Evolutionary conservation across 2,888 invertebrate genomes (phyloP), one percentile per base, ranked within the genome.

Genomic region (Rhorus exstirpatorius): DNA sequence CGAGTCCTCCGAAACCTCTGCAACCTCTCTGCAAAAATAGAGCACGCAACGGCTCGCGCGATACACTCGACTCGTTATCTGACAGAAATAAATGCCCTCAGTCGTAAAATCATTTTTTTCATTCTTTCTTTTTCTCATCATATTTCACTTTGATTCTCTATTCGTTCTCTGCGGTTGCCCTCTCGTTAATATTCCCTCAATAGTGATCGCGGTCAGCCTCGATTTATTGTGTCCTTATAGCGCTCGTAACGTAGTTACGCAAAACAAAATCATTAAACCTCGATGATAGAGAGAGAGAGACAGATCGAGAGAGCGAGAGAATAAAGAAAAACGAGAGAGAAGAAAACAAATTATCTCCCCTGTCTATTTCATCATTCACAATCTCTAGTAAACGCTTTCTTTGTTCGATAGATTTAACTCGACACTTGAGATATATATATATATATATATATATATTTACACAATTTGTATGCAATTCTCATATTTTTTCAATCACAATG

Each of bases 221-320:
- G 75, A 61, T 90, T 89, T 89, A 88, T 90, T 89, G 84, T 83
- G n/a, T 85, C 85, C 87, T 88, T n/a, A n/a, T 10, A 87, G 46
- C 87, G 87, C 87, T 84, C 88, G 84, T 89, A 88, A 89, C 84
- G 86, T 81, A 83, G 87, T 91, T 90, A 90, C 86, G 90, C 88
- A 89, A 89, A 90, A 88, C 90, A 89, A 88, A 90, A 89, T 72
- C 84, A 84, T 84, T 85, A 86, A 49, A 76, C 74, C 65, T 46
- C 63, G 26, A 83, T 58, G 76, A 83, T 82, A 60, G 61, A 72
- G 79, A 79, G 74, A 49, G 44, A 55, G 46, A 60, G 65, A 63
- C 19, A 81, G 21, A 61, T 6, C 0, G 68, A 70, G 14, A 17
- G 58, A 51, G 53, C 61, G 70, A 70, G 51, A 21, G 58, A 70